These are phyloP conservation scores for Bubalus kerabau DNA, from an alignment of 2,113 vertebrate species.

Conservation along the genomic window DNA sequence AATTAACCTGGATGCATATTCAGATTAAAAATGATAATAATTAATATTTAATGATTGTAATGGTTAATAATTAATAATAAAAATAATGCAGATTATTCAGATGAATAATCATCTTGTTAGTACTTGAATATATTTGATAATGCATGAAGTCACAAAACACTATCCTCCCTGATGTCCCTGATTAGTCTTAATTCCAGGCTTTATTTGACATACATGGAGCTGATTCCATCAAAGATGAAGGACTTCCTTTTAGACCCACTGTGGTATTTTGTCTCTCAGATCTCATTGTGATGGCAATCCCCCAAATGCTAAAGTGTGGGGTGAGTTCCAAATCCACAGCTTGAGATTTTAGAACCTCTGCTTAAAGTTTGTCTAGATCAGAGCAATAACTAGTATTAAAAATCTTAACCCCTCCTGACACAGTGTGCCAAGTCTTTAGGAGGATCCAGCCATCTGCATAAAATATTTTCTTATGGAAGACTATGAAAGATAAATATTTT, in stretches of 20 bases:
- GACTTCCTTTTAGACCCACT: neutral
- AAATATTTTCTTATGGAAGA: neutral
- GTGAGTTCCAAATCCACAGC: neutral
- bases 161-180: neutral
- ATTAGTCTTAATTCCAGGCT: neutral
- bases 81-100: neutral
- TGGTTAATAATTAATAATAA: neutral
- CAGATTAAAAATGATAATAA: neutral
- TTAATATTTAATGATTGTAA: neutral
- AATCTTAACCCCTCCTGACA: neutral
- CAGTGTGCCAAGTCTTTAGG: neutral
- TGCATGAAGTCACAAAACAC: constrained; percentile 34
- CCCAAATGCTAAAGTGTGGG: neutral
- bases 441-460: neutral
- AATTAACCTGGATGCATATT: constrained; percentile 26
- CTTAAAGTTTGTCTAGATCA: constrained; percentile 29
- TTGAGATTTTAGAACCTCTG: constrained; percentile 8
- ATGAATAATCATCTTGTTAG: constrained; percentile 38
- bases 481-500: neutral
- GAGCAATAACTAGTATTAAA: constrained; percentile 17
- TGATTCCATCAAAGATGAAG: neutral
- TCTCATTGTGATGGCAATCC: neutral
- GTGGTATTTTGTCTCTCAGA: neutral
- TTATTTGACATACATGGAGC: constrained; percentile 29
- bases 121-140: neutral